A percentile compares a stretch with the other conserved stretches of the same genome.
These are phyloP conservation scores for Marisa cornuarietis DNA, from an alignment of 1,140 invertebrate species.

Conservation along the genomic window DNA sequence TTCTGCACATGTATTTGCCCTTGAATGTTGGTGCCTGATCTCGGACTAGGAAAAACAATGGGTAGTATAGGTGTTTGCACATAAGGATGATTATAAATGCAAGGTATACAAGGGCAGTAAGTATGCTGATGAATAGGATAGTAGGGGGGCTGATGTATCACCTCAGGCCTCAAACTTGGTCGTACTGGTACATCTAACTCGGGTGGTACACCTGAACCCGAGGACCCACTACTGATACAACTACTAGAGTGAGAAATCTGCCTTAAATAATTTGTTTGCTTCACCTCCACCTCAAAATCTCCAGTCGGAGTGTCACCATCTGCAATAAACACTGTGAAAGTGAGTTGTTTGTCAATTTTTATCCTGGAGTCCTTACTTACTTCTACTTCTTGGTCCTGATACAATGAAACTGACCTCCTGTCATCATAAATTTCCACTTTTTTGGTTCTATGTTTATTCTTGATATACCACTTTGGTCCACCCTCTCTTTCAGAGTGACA, in stretches of 20 bases:
- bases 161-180: no score
- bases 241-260: background rate
- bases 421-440: background rate
- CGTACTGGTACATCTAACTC: no score
- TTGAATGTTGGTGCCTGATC: no score
- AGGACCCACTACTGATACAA: background rate
- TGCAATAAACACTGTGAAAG: background rate
- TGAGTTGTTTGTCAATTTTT: background rate
- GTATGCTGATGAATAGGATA: background rate
- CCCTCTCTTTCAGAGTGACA: background rate
- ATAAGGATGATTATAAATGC: no score
- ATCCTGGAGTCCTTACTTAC: background rate
- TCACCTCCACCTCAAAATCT: background rate
- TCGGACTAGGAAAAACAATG: no score
- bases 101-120: background rate
- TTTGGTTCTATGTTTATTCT: background rate
- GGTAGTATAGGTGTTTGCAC: no score
- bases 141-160: background rate
- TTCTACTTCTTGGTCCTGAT: background rate
- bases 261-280: background rate
- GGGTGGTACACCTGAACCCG: background rate
- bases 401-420: background rate
- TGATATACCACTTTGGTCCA: constrained; percentile 6
- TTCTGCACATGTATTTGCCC: no score
- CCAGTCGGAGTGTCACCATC: background rate